Evolutionary conservation across 2,797 vertebrate genomes (phyloP).

Genomic region (Chiroxiphia lanceolata): DNA sequence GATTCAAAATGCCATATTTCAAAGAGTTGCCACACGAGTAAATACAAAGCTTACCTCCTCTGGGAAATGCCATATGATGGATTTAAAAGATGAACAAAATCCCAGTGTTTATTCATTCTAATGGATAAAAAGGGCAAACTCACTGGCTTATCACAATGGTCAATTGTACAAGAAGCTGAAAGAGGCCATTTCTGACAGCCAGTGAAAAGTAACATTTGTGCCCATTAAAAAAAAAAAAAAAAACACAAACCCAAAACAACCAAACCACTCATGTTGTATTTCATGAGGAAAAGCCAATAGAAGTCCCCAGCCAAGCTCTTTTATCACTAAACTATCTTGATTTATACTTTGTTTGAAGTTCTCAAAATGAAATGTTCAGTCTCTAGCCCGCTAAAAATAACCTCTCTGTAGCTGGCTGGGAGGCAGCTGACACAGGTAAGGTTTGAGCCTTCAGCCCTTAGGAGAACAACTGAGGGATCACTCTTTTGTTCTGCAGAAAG

Average conservation of each 20-base stretch:
- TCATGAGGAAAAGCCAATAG: constrained; percentile 28
- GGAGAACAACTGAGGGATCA: neutral
- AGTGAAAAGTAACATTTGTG: constrained; percentile 52
- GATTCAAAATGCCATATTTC: constrained; percentile 1
- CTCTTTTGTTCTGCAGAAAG: neutral
- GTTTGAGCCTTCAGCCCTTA: neutral
- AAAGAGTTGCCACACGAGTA: constrained; percentile 4
- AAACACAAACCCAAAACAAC: neutral
- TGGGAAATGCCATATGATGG: constrained; percentile 25
- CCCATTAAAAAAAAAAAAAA: neutral
- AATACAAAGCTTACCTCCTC: constrained; percentile 21
- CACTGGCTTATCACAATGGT: constrained; percentile 29
- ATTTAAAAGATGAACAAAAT: constrained; percentile 62
- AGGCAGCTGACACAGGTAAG: neutral
- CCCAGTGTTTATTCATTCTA: constrained; percentile 43
- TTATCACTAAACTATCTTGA: constrained; percentile 51
- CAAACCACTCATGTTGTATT: neutral
- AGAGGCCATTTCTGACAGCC: constrained; percentile 30
- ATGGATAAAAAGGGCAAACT: constrained; percentile 47
- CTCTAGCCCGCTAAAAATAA: neutral
- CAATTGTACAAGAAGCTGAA: constrained; percentile 45
- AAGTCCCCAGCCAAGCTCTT: constrained; percentile 7
- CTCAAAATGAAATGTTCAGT: constrained; percentile 42
- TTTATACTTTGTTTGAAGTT: constrained; percentile 57
- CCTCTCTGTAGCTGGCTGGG: neutral